Evolutionary conservation across 2,113 vertebrate species (phyloP).

Genomic region (Turdus rufiventris): DNA sequence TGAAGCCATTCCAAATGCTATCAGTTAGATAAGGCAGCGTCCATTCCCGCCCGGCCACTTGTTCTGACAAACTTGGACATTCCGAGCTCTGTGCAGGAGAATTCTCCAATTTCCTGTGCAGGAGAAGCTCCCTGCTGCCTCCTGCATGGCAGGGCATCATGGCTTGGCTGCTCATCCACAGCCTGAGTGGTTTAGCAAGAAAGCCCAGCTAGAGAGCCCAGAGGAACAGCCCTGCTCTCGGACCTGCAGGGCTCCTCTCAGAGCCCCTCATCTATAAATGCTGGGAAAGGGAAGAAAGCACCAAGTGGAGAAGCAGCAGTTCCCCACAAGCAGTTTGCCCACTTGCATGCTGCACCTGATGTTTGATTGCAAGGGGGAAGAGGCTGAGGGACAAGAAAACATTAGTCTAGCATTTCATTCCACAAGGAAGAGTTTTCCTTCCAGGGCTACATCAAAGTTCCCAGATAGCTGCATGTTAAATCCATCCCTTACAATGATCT

Average conservation of each 20-base stretch:
- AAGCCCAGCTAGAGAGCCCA: neutral
- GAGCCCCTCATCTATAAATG: neutral
- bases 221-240: neutral
- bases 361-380: neutral
- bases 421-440: neutral
- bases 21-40: slow-evolving; percentile 35
- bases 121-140: neutral
- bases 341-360: neutral
- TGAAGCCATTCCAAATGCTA: slow-evolving; percentile 6
- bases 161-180: neutral
- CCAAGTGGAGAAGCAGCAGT: neutral
- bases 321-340: neutral
- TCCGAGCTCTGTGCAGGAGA: neutral
- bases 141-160: neutral
- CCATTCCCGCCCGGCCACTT: neutral
- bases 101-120: neutral
- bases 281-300: neutral
- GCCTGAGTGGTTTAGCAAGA: neutral
- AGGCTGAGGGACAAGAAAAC: neutral
- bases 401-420: neutral
- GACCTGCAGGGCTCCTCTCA: neutral
- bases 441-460: neutral
- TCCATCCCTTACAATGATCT: neutral
- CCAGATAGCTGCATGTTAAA: neutral
- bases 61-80: neutral